These are phyloP conservation scores for Strigamia crassipes DNA, from an alignment of 2,888 invertebrate species.

Conservation along the genomic window DNA sequence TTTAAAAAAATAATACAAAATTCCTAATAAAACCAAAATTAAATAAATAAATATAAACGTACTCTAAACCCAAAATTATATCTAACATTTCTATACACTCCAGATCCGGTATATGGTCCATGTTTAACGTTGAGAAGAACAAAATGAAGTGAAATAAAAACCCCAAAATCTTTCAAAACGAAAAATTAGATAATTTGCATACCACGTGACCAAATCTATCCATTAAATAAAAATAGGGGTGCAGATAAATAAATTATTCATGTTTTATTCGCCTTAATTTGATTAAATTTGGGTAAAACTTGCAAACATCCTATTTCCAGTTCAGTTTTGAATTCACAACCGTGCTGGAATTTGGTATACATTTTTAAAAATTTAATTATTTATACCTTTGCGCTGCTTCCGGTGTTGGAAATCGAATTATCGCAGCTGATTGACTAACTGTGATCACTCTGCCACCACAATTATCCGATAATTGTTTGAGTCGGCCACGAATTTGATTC, in stretches of 20 bases:
- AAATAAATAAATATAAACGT: not conserved
- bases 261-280: too few relatives aligned
- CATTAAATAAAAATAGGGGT: not conserved
- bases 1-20: not conserved
- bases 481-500: constrained; percentile 66
- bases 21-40: too few relatives aligned
- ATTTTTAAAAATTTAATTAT: too few relatives aligned
- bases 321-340: too few relatives aligned
- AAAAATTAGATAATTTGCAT: not conserved
- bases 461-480: constrained; percentile 75
- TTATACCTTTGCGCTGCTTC: constrained; percentile 65
- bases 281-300: too few relatives aligned
- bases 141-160: not conserved
- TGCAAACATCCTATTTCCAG: too few relatives aligned
- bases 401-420: constrained; percentile 71
- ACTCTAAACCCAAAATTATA: not conserved
- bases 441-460: constrained; percentile 77
- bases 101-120: not conserved
- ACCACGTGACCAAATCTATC: not conserved
- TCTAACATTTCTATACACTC: not conserved
- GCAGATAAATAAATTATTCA: not conserved
- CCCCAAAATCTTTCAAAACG: not conserved
- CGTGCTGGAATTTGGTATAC: too few relatives aligned
- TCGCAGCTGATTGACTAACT: constrained; percentile 68
- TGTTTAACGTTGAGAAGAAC: not conserved